phyloP scores from a whole-genome alignment of 23 tunicate genomes.

The Styela clava region DNA sequence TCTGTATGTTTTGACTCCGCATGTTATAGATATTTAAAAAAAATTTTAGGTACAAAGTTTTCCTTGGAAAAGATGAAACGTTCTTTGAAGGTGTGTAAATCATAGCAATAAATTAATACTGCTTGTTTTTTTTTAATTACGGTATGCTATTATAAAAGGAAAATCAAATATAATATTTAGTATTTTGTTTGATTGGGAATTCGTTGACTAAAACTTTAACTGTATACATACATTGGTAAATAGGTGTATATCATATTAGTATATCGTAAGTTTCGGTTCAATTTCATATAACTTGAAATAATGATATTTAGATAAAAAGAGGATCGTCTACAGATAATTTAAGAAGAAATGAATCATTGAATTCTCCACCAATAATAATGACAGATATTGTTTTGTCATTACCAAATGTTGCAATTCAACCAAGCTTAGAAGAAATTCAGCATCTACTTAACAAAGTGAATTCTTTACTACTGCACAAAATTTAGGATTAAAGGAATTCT shows the following conservation, averaged over 20 bases:
- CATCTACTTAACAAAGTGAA: conserved; percentile 49
- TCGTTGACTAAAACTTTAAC: too few species aligned
- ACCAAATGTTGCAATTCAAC: conserved; percentile 74
- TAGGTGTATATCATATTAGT: too few species aligned
- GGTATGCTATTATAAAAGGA: too few species aligned
- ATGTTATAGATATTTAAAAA: too few species aligned
- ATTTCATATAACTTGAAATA: too few species aligned
- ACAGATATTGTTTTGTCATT: conserved; percentile 70
- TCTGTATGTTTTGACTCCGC: too few species aligned
- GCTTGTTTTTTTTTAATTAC: background rate
- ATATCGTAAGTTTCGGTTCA: too few species aligned
- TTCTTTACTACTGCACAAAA: too few species aligned
- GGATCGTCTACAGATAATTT: background rate
- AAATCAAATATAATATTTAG: too few species aligned
- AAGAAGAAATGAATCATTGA: background rate
- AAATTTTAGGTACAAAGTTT: conserved; percentile 29
- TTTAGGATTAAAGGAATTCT: conserved; percentile 2
- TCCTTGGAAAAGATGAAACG: conserved; percentile 25
- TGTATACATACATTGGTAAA: too few species aligned
- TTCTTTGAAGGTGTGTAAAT: background rate
- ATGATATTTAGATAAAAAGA: background rate
- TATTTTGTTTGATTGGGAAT: too few species aligned
- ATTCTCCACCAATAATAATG: conserved; percentile 47
- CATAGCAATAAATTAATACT: too few species aligned
- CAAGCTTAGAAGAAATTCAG: conserved; percentile 78